phyloP scores from a whole-genome alignment of 1,140 invertebrate genomes.

The Parasteatoda tepidariorum region DNA sequence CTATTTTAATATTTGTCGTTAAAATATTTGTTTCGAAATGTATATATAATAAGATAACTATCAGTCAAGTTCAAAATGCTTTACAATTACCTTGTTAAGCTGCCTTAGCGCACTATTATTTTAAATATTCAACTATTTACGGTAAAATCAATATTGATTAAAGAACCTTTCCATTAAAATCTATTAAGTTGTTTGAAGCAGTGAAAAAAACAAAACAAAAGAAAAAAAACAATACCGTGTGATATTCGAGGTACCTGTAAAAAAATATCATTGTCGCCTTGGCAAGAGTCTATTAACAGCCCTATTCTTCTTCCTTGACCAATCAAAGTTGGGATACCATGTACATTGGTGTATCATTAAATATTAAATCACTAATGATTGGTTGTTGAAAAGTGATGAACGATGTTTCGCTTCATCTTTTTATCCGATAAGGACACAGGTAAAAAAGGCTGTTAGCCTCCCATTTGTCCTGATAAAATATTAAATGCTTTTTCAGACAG shows the following conservation, averaged over 20 bases:
- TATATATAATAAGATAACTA: too few species aligned
- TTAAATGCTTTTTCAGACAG: constrained; percentile 14
- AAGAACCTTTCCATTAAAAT: not conserved
- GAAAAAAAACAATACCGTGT: not conserved
- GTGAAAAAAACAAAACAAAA: too few species aligned
- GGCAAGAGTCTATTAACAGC: not conserved
- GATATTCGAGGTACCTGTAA: not conserved
- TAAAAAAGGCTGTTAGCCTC: constrained; percentile 27
- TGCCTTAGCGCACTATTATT: too few species aligned
- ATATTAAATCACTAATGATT: constrained; percentile 50
- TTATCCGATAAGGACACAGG: constrained; percentile 14
- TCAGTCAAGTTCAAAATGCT: too few species aligned
- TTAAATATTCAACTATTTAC: not conserved
- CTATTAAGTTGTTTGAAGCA: not conserved
- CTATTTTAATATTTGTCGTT: too few species aligned
- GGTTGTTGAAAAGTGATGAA: constrained; percentile 57
- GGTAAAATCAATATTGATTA: not conserved
- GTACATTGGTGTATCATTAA: constrained; percentile 37
- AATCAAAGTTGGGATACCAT: not conserved
- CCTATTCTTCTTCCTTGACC: not conserved
- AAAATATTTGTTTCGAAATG: too few species aligned
- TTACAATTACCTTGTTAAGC: too few species aligned
- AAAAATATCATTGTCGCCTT: not conserved
- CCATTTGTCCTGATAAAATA: constrained; percentile 54
- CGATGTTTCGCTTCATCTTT: constrained; percentile 18